Percentiles rank a stretch among this genome's conserved stretches.
phyloP scores from a whole-genome alignment of 35 echinoderm and acorn worm species.

The Lytechinus variegatus region DNA sequence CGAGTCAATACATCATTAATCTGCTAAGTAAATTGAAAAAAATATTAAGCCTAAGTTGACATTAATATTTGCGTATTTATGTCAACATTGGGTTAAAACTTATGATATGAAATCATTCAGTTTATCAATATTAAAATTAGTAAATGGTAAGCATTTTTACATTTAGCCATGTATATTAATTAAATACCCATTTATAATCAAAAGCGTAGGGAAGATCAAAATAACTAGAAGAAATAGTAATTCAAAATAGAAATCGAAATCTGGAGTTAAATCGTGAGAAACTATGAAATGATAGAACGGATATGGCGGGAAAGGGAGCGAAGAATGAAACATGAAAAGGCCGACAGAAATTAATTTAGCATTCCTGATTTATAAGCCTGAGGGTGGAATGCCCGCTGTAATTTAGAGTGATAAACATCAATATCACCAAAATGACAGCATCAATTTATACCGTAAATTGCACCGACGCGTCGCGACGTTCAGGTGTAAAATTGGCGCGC shows the following conservation, averaged over 20 bases:
- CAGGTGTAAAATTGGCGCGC: slow-evolving; percentile 50
- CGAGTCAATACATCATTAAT: no score
- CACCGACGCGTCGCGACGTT: background rate
- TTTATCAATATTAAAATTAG: no score
- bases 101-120: no score
- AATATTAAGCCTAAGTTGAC: no score
- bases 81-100: no score
- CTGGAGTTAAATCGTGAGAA: background rate
- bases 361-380: background rate
- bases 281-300: background rate
- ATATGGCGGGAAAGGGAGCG: background rate
- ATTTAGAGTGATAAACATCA: background rate
- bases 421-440: background rate
- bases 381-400: background rate
- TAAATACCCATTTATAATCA: no score
- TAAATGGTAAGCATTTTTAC: no score
- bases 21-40: no score
- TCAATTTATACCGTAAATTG: slow-evolving; percentile 42
- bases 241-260: background rate
- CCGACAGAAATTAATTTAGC: slow-evolving; percentile 3
- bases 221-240: no score
- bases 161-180: no score
- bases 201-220: no score
- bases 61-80: no score
- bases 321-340: slow-evolving; percentile 13